Conservation (phyloP, 2,113 vertebrate species). For the Vidua macroura region DNA sequence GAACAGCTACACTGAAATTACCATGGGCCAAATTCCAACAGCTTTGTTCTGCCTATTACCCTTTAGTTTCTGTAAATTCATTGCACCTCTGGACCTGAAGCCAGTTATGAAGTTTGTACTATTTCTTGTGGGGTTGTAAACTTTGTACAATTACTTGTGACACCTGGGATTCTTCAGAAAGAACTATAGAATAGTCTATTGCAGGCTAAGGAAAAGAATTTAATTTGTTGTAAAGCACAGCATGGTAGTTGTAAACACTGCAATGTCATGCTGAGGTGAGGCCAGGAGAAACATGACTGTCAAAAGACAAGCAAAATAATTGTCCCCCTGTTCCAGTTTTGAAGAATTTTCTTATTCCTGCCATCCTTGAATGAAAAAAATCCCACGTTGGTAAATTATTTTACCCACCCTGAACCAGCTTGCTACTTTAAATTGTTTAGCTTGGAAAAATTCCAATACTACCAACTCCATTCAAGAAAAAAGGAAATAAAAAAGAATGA, state of each 20-base stretch:
- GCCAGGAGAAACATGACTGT: background rate
- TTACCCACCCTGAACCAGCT: background rate
- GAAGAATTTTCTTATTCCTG: background rate
- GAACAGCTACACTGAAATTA: background rate
- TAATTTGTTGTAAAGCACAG: background rate
- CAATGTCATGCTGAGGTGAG: background rate
- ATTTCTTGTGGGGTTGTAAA: background rate
- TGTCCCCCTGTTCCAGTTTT: background rate
- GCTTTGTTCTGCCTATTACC: background rate
- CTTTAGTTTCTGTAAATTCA: background rate
- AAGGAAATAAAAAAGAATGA: background rate
- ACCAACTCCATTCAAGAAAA: background rate
- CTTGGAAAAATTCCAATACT: background rate
- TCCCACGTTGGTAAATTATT: rapidly evolving
- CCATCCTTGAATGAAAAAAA: background rate
- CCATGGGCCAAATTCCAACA: background rate
- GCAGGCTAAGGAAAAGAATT: background rate
- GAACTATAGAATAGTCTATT: background rate
- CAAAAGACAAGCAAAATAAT: background rate
- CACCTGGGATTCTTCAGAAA: background rate
- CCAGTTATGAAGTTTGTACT: background rate
- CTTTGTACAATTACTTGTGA: background rate
- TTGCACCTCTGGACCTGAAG: background rate
- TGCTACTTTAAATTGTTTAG: background rate
- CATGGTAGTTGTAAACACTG: background rate